Conservation (phyloP, 1,140 invertebrate genomes). For the Lasioglossum albipes region DNA sequence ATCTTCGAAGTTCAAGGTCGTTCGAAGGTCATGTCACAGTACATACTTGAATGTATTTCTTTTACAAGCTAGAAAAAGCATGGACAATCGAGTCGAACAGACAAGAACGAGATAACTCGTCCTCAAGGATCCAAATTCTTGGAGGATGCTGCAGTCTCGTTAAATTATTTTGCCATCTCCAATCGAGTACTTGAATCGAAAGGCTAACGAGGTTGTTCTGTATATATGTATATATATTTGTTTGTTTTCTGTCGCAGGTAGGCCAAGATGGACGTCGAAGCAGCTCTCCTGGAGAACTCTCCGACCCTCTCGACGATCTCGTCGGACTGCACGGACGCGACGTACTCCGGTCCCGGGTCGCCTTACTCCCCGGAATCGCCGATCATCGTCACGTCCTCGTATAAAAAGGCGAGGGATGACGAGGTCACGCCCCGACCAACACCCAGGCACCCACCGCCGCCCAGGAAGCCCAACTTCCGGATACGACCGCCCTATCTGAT, state of each 20-base stretch:
- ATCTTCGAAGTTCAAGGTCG: too few relatives aligned
- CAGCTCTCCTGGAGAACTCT: constrained; percentile 74
- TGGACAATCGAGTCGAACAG: too few relatives aligned
- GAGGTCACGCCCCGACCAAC: constrained; percentile 67
- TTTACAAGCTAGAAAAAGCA: too few relatives aligned
- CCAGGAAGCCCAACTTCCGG: constrained; percentile 74
- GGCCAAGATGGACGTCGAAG: constrained; percentile 75
- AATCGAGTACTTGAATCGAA: background rate
- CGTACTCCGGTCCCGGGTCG: constrained; percentile 66
- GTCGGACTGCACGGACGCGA: constrained; percentile 71
- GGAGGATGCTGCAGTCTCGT: too few relatives aligned
- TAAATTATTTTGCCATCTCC: background rate
- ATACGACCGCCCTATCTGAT: constrained; percentile 79
- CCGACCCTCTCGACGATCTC: constrained; percentile 75
- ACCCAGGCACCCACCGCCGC: constrained; percentile 63
- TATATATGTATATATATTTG: background rate
- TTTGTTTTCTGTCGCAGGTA: constrained; percentile 12
- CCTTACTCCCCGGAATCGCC: constrained; percentile 66
- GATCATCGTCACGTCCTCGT: constrained; percentile 66
- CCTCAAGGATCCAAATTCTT: too few relatives aligned
- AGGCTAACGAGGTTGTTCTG: background rate
- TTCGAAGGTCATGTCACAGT: too few relatives aligned
- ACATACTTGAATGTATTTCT: too few relatives aligned
- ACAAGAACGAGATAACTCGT: too few relatives aligned
- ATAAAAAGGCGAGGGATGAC: constrained; percentile 68